Percentiles rank a stretch among this genome's conserved stretches.
Conservation (phyloP, 35 echinoderm and acorn worm species). For the Chiridota heheva region DNA sequence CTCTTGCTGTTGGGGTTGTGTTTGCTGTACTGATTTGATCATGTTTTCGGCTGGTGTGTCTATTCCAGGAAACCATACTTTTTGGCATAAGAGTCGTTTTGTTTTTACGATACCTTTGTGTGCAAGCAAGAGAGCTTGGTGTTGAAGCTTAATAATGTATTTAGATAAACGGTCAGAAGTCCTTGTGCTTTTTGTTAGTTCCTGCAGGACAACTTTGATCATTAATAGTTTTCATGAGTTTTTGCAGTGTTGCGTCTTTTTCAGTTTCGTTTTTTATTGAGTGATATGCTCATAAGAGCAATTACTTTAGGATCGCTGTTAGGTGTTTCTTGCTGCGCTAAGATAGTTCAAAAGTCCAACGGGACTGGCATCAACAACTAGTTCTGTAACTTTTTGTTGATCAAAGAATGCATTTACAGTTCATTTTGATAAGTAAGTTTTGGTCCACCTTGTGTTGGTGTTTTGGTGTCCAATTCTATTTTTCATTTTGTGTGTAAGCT, state of each 20-base stretch:
- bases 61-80: conserved; percentile 10
- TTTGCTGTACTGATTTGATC: neutral
- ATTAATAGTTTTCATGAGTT: conserved; percentile 53
- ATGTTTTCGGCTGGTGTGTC: no score
- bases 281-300: conserved; percentile 43
- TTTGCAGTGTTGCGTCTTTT: conserved; percentile 47
- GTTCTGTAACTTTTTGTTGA: conserved; percentile 25
- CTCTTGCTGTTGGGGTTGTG: neutral
- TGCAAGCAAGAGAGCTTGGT: no score
- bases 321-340: conserved; percentile 20
- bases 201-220: neutral
- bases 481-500: conserved; percentile 30
- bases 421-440: conserved; percentile 21
- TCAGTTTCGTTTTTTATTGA: conserved; percentile 3
- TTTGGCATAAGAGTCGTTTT: conserved; percentile 25
- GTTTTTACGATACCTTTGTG: conserved; percentile 48
- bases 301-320: neutral
- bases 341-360: conserved; percentile 50
- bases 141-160: no score
- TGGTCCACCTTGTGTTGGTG: conserved; percentile 26
- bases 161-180: neutral
- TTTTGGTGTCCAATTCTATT: conserved; percentile 34
- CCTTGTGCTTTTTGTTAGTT: neutral
- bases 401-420: conserved; percentile 34
- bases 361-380: conserved; percentile 54